Evolutionary conservation across 2,888 invertebrate species (phyloP), one percentile per base, ranked within the genome.

Genomic region (Leptinotarsa peninsularis): DNA sequence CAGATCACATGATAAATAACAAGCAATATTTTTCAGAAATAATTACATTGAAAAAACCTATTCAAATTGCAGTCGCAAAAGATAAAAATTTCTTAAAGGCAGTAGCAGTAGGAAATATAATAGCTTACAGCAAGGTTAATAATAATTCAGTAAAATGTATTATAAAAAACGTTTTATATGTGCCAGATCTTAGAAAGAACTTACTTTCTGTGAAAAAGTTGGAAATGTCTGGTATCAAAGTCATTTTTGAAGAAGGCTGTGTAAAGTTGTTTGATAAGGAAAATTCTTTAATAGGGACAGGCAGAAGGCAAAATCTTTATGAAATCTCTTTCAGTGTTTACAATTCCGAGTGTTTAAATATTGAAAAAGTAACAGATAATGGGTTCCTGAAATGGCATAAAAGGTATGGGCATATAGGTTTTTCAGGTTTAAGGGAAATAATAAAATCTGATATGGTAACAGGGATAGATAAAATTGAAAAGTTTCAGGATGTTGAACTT

Each of bases 101-200:
- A 21, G 18, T 75, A 50, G 78, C 73, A 71, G 74, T 79, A 54
- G 78, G 79, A 72, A 80, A 79, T 66, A 75, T 80, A 58, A 66
- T 68, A 60, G 76, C 66, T 56, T 66, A 71, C n/a, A 18, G 56
- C 17, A 56, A 56, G 18, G 18, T 56, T 33, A 66, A 67, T 68
- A 74, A 68, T 60, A 67, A 76, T 68, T 66, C 67, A 67, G 76
- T 78, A 52, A 66, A 67, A 63, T 79, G 74, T 74, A 72, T 18
- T 49, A 72, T 80, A 43, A 72, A 73, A 67, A 79, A 79, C 74
- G 78, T 80, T 68, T 77, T 78, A 7, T 80, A 76, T 72, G 67
- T 76, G 43, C 76, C 69, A 27, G 27, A 73, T 54, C 52, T 75
- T 49, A 71, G 72, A 58, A 76, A 70, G 49, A 78, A 43, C 63